These are phyloP conservation scores for Sceliomorpha sp. DNA, from an alignment of 2,888 invertebrate genomes.

Conservation along the genomic window DNA sequence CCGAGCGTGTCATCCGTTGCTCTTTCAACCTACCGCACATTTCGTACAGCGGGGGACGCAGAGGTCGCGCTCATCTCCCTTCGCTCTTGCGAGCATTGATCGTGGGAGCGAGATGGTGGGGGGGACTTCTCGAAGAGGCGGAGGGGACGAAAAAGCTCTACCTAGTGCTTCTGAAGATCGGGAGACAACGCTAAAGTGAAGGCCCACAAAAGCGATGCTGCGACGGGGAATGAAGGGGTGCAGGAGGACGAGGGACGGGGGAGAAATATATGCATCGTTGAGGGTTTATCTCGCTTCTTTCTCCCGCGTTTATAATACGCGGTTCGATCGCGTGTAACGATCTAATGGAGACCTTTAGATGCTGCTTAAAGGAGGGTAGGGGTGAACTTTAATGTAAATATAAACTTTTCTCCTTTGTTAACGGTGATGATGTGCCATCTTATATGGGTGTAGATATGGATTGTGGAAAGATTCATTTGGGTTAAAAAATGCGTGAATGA, in stretches of 20 bases:
- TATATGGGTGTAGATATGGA: no score
- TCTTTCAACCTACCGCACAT: constrained; percentile 4
- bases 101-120: constrained; percentile 70
- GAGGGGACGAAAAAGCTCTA: constrained; percentile 55
- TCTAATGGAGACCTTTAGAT: constrained; percentile 1
- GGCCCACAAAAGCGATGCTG: constrained; percentile 24
- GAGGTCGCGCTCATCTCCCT: constrained; percentile 75
- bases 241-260: constrained; percentile 17
- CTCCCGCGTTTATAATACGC: constrained; percentile 26
- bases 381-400: no score
- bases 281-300: constrained; percentile 10
- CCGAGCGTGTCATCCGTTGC: constrained; percentile 5
- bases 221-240: no score
- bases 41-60: constrained; percentile 50
- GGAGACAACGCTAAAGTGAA: constrained; percentile 53
- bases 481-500: no score
- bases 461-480: no score
- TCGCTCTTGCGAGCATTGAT: constrained; percentile 77
- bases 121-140: constrained; percentile 57
- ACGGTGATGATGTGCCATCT: no score
- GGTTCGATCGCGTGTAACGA: constrained; percentile 26
- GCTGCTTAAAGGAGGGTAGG: neutral
- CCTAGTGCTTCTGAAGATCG: constrained; percentile 54
- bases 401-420: no score
- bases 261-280: constrained; percentile 22